Percentiles rank a stretch among this genome's conserved stretches.
Evolutionary conservation across 1,140 invertebrate species (phyloP).

Genomic region (Trialeurodes vaporariorum): DNA sequence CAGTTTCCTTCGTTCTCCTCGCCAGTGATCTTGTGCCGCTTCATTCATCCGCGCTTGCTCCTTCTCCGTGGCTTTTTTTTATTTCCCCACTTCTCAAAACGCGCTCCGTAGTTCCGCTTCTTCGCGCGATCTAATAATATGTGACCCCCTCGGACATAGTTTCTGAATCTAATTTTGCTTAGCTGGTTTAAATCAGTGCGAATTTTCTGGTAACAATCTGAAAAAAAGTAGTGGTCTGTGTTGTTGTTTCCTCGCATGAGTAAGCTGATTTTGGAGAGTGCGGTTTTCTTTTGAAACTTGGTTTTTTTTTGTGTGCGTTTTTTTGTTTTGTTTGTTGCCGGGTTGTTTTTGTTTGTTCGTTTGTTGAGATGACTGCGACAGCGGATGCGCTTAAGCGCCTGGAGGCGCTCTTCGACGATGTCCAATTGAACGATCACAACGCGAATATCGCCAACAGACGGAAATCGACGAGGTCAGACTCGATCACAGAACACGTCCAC

Average conservation of each 20-base stretch:
- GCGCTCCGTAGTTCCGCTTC: not conserved
- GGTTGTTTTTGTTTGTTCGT: not conserved
- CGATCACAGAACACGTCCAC: conserved; percentile 17
- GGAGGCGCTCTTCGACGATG: conserved; percentile 54
- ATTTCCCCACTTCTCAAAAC: too few relatives aligned
- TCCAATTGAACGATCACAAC: conserved; percentile 42
- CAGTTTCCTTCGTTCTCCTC: not conserved
- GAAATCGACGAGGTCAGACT: too few relatives aligned
- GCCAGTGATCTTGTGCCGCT: not conserved
- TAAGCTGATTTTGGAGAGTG: too few relatives aligned
- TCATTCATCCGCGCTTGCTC: not conserved
- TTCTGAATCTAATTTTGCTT: too few relatives aligned
- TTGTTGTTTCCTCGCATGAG: too few relatives aligned
- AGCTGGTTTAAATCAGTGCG: too few relatives aligned
- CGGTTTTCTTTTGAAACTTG: too few relatives aligned
- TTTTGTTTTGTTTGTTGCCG: not conserved
- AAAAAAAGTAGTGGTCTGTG: too few relatives aligned
- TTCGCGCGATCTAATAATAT: too few relatives aligned
- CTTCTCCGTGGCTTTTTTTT: not conserved
- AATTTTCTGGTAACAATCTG: too few relatives aligned
- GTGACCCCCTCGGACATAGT: not conserved
- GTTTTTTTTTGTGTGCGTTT: too few relatives aligned
- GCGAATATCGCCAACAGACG: not conserved
- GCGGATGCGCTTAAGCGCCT: conserved; percentile 52
- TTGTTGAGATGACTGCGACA: conserved; percentile 19